Conservation (phyloP, 2,888 invertebrate species). For the Rhaphigaster nebulosa region DNA sequence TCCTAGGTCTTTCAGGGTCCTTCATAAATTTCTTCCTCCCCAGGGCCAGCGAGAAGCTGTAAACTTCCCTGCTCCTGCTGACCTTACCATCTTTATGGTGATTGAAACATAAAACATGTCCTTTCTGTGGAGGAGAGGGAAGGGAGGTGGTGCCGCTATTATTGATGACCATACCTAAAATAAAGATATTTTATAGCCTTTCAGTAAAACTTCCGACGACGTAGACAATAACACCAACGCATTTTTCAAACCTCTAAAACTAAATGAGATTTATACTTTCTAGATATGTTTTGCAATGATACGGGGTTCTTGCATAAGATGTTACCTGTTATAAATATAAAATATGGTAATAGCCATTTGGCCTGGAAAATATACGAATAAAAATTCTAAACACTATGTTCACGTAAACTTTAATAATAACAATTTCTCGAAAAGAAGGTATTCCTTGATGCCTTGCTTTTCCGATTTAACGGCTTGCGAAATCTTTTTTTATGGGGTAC, state of each 20-base stretch:
- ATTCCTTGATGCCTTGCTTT: too few relatives aligned
- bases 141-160: background rate
- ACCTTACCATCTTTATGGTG: conserved; percentile 22
- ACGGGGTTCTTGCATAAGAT: too few relatives aligned
- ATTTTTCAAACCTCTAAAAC: background rate
- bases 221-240: background rate
- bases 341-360: too few relatives aligned
- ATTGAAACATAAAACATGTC: conserved; percentile 23
- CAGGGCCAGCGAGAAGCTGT: background rate
- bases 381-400: too few relatives aligned
- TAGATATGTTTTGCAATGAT: too few relatives aligned
- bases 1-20: background rate
- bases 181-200: conserved; percentile 3
- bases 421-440: too few relatives aligned
- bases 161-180: background rate
- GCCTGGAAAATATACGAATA: too few relatives aligned
- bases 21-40: background rate
- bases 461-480: too few relatives aligned
- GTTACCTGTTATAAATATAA: too few relatives aligned
- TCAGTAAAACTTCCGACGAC: background rate
- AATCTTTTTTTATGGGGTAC: too few relatives aligned
- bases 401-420: too few relatives aligned
- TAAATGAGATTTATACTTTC: background rate
- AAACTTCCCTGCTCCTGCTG: background rate
- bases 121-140: background rate